A percentile compares a stretch with the other conserved stretches of the same genome.
Conservation (phyloP, 2,888 invertebrate genomes). For the Plebejus anna region DNA sequence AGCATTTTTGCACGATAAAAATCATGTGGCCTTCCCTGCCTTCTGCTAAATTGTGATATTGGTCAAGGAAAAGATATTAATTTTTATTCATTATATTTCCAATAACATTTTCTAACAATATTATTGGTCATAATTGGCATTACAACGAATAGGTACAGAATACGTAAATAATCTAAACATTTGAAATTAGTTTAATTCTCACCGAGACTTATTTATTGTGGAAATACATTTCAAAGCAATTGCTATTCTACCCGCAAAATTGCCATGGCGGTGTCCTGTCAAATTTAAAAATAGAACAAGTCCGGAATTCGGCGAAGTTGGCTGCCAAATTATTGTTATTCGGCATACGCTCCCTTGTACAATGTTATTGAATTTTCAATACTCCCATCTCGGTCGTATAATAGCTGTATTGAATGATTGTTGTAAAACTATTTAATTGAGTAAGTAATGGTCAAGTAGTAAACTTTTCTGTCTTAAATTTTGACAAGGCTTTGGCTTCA, state of each 20-base stretch:
- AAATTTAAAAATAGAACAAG: slow-evolving; percentile 77
- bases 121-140: not conserved
- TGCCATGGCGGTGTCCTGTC: slow-evolving; percentile 60
- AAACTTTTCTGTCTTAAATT: too few relatives aligned
- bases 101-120: not conserved
- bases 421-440: not conserved
- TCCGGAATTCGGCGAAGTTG: slow-evolving; percentile 70
- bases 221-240: slow-evolving; percentile 19
- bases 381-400: slow-evolving; percentile 41
- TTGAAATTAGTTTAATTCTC: not conserved
- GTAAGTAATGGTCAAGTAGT: not conserved
- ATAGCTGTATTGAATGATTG: not conserved
- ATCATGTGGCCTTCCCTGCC: too few relatives aligned
- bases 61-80: not conserved
- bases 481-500: too few relatives aligned
- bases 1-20: too few relatives aligned
- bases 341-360: slow-evolving; percentile 48
- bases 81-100: not conserved
- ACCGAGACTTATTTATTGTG: slow-evolving; percentile 11
- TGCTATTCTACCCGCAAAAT: slow-evolving; percentile 63
- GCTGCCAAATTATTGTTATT: slow-evolving; percentile 78
- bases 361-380: slow-evolving; percentile 73
- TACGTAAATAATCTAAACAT: not conserved
- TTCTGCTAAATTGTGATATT: too few relatives aligned
- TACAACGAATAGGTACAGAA: not conserved